Evolutionary conservation across 1,140 invertebrate genomes (phyloP).

Genomic region (Eufriesea mexicana): DNA sequence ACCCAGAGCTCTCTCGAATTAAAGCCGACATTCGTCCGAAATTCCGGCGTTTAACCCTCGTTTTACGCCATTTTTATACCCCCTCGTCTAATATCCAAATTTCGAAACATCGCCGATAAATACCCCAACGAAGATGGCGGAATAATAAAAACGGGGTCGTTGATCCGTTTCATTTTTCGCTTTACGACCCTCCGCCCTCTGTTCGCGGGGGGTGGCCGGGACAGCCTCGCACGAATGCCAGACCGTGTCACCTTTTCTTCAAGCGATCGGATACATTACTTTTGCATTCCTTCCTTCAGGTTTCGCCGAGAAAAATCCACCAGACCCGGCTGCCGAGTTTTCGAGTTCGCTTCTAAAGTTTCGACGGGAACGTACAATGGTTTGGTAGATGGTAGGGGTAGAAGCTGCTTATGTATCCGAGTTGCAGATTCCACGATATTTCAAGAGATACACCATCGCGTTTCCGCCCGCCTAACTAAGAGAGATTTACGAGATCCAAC

Average conservation of each 20-base stretch:
- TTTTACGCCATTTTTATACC: no score
- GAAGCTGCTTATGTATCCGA: slow-evolving; percentile 12
- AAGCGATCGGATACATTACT: not conserved
- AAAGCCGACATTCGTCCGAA: no score
- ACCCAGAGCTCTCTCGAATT: no score
- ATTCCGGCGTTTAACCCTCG: no score
- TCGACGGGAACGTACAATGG: not conserved
- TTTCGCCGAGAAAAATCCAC: not conserved
- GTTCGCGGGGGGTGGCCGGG: no score
- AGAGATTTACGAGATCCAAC: slow-evolving; percentile 26
- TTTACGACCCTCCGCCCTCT: not conserved
- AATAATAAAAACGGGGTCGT: not conserved
- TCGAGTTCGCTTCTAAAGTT: slow-evolving; percentile 6
- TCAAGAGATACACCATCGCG: slow-evolving; percentile 12
- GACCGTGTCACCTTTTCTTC: not conserved
- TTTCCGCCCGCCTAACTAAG: not conserved
- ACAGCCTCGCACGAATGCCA: not conserved
- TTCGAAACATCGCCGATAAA: no score
- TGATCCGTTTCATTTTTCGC: not conserved
- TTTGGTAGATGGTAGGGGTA: not conserved
- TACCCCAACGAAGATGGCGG: no score
- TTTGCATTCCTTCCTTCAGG: not conserved
- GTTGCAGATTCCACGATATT: slow-evolving; percentile 30
- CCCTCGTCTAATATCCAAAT: no score
- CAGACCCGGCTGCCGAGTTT: not conserved